Percentiles rank a stretch among this genome's conserved stretches.
Conservation (phyloP, 2,888 invertebrate genomes). For the Trissolcus japonicus region DNA sequence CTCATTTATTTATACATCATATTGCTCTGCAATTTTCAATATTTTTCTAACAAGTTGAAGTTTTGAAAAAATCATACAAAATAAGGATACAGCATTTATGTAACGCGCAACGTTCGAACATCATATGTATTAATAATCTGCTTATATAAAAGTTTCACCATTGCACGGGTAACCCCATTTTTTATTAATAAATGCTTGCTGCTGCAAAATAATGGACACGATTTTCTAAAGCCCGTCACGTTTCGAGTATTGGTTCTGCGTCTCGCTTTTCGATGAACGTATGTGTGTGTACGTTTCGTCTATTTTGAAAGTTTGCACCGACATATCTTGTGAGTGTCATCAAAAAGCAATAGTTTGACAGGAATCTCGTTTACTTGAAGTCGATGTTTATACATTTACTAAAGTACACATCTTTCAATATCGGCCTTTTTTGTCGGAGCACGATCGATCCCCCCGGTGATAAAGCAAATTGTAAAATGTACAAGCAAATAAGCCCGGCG, state of each 20-base stretch:
- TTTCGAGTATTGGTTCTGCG: conserved; percentile 46
- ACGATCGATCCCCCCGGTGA: conserved; percentile 24
- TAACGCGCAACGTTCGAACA: conserved; percentile 16
- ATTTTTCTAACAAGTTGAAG: no score
- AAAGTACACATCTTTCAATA: background rate
- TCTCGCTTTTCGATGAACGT: conserved; percentile 41
- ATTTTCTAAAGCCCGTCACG: conserved; percentile 51
- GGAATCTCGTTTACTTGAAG: conserved; percentile 20
- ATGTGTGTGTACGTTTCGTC: conserved; percentile 29
- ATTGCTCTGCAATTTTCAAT: no score
- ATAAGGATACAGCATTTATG: conserved; percentile 4
- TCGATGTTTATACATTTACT: background rate
- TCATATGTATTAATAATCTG: conserved; percentile 33
- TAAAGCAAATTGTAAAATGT: no score
- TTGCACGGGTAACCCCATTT: conserved; percentile 28
- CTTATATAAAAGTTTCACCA: conserved; percentile 35
- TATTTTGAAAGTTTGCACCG: conserved; percentile 43
- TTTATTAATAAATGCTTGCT: conserved; percentile 46
- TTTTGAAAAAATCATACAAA: conserved; percentile 3
- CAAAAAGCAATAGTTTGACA: conserved; percentile 54
- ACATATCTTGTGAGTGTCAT: conserved; percentile 42
- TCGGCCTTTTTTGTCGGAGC: conserved; percentile 6
- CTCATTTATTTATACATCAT: no score
- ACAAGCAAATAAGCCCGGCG: background rate
- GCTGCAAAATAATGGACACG: conserved; percentile 39